Evolutionary conservation across 2,113 vertebrate genomes (phyloP), one percentile per base, ranked within the genome.

Genomic region (Propithecus coquereli): DNA sequence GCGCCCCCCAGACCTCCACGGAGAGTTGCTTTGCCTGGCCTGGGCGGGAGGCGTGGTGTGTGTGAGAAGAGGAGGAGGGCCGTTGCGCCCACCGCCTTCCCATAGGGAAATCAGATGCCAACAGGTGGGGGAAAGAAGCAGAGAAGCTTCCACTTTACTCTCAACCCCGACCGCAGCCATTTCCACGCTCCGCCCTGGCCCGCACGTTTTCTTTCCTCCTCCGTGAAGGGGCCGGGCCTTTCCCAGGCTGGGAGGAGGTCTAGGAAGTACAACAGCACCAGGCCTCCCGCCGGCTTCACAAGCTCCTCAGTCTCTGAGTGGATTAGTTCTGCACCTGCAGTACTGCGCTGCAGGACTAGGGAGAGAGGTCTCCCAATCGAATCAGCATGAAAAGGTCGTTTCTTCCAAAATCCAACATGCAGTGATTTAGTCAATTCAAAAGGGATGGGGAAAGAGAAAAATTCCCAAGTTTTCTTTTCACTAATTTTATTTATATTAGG

Each of bases 401-500:
- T 81, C 70, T 76, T 81, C 71, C 10, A 17, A 89, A 79, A 59
- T 47, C 57, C 57, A 71, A 50, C 25, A 73, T 2, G 20, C 11
- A 37, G 65, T 37, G 20, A 88, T 32, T 10, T 5, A 30, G 1
- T 82, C 11, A 50, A 40, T 54, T 84, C 4, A 47, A 54, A 94
- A 87, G 87, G 10, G 61, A 57, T 2, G 10, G 65, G 54, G 23
- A 59, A 32, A 89, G 76, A 94, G 57, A 74, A 96, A 93, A 97
- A 63, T 30, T 61, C 82, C 95, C 93, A 32, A 88, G 97, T 87
- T 88, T 94, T 27, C 68, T 97, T 98, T 97, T 94, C 0, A 83
- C 52, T 94, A 92, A 5, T 74, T 98, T 98, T 98, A 98, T 98
- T 98, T 96, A 59, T 92, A 98, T 97, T 85, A 88, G 82, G 95